Percentiles rank a stretch among this genome's conserved stretches.
Evolutionary conservation across 2,888 invertebrate genomes (phyloP).

Genomic region (Melikaiella ostensackeni): DNA sequence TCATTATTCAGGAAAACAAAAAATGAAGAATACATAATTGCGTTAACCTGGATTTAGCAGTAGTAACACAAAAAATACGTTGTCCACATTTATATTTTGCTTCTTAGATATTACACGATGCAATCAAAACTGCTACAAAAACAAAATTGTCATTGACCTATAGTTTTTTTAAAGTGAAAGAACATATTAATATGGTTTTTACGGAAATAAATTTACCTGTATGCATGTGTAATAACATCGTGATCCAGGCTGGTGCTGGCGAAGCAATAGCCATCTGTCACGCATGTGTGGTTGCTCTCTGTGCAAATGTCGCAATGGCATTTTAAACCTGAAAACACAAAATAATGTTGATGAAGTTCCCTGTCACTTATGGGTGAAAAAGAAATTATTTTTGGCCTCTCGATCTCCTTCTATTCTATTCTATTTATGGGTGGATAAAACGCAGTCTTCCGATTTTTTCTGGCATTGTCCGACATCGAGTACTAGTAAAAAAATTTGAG

Average conservation of each 20-base stretch:
- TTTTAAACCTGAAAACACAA: conserved; percentile 82
- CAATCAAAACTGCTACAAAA: not conserved
- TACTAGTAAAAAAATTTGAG: too few relatives aligned
- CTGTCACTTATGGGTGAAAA: too few relatives aligned
- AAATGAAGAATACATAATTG: too few relatives aligned
- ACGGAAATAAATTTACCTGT: conserved; percentile 83
- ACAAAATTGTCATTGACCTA: not conserved
- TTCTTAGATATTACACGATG: not conserved
- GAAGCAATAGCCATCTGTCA: conserved; percentile 93
- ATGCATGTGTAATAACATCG: conserved; percentile 82
- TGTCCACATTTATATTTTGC: too few relatives aligned
- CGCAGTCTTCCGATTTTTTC: too few relatives aligned
- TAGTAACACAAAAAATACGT: too few relatives aligned
- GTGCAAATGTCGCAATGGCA: conserved; percentile 91
- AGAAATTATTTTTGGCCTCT: too few relatives aligned
- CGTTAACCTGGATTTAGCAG: too few relatives aligned
- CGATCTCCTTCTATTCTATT: too few relatives aligned
- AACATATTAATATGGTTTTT: conserved; percentile 54
- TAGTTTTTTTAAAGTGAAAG: not conserved
- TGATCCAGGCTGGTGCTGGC: conserved; percentile 86
- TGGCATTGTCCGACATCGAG: too few relatives aligned
- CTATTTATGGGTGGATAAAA: too few relatives aligned
- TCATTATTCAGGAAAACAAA: not conserved
- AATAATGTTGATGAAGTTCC: not conserved
- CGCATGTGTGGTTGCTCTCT: conserved; percentile 88